Base-by-base conservation (phyloP, 2,113 vertebrate species). In the Megaceryle torquata region DNA sequence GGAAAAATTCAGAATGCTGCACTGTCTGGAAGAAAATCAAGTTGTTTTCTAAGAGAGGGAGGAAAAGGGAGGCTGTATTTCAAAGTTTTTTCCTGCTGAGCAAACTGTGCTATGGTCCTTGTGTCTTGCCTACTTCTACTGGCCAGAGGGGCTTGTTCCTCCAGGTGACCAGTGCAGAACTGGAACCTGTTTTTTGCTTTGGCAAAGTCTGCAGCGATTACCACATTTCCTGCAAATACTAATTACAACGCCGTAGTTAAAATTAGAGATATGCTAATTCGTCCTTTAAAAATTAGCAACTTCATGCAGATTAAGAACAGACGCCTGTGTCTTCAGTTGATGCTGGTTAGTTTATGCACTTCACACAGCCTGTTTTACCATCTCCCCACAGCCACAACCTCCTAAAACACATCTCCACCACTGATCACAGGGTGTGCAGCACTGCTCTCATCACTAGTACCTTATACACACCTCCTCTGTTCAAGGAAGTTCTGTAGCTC, bases 231-330 rank as follows among this genome's bases (percentile, higher is more conserved):
- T 71, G 60, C 59, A 96, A 83, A 81, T 18, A 88, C 64, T 72
- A 88, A 53, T 84, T 93, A 56, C 69, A 78, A 71, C 20, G 44
- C 35, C 51, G 43, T 35, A n/a, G 72, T 93, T 97, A 88, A 94
- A 96, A 90, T 88, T 81, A 94, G 85, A 86, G 35, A 18, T 90
- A 91, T 91, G 91, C 79, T 93, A 93, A 93, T 95, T 78, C 1
- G 7, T 88, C 68, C 91, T 83, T 93, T 94, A 90, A 86, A 90
- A 96, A 96, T 83, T 88, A 95, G 85, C 76, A 86, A 5, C 71
- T 91, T 84, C 68, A 48, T 60, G 82, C 88, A 94, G 95, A 93
- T 91, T 60, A 78, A 59, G 89, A 67, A 4, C 91, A 94, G 85
- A 77, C 48, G 33, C 89, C 91, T 92, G 84, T 0, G 4, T 61